Conservation (phyloP, 2,888 invertebrate species). For the Onchidella celtica region DNA sequence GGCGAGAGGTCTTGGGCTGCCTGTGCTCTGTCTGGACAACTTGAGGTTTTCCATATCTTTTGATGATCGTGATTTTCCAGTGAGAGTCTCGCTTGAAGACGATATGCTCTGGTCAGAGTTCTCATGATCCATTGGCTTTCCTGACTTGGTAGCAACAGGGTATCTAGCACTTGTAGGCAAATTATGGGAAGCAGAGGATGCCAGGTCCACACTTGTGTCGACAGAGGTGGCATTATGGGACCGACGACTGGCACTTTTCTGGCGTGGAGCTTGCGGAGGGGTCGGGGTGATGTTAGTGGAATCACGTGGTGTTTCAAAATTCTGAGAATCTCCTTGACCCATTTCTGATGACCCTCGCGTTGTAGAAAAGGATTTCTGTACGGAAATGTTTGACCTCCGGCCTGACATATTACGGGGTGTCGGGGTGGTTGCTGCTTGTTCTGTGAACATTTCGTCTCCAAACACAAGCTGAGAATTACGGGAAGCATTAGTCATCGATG, state of each 20-base stretch:
- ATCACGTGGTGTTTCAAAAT: background rate
- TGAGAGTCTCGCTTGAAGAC: too few species aligned
- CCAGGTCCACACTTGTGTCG: too few species aligned
- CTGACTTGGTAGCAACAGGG: too few species aligned
- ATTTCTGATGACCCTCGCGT: background rate
- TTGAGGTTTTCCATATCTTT: slow-evolving; percentile 3
- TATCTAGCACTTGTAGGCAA: too few species aligned
- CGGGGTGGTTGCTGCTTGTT: slow-evolving; percentile 1
- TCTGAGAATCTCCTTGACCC: background rate
- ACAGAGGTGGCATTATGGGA: background rate
- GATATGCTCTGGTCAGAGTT: too few species aligned
- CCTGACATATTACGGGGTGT: background rate
- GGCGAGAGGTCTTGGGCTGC: background rate
- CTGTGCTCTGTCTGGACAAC: background rate
- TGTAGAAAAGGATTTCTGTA: background rate
- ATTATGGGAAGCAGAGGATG: too few species aligned
- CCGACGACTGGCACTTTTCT: background rate
- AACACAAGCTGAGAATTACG: background rate
- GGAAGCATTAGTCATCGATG: background rate
- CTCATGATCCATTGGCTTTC: too few species aligned
- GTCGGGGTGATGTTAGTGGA: background rate
- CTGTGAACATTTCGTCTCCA: slow-evolving; percentile 39
- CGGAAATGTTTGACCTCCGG: too few species aligned
- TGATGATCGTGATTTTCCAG: background rate
- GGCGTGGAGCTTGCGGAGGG: background rate